Base-by-base conservation (phyloP, 2,888 invertebrate species). In the Agrenia bidenticulata region DNA sequence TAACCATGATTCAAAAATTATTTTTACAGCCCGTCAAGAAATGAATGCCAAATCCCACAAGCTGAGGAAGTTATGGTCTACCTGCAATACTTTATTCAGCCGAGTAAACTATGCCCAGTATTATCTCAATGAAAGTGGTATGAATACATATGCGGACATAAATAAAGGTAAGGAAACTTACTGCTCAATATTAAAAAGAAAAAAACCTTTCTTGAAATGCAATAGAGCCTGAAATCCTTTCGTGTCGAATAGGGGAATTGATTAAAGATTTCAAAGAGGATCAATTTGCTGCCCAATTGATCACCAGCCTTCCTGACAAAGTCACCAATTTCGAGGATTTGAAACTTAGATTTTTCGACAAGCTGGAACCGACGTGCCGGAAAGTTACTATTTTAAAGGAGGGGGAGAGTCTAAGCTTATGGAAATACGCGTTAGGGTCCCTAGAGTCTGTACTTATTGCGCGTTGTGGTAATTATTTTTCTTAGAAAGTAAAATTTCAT, bases 381-480 rank as follows among this genome's bases (percentile, higher is more conserved):
- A 50, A 59, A 32, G 67, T 69, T 0, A 69, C 66, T 41, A 56
- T 73, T 15, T 70, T 72, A 17, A 68, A 67, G 49, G 67, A 69
- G 11, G 70, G 68, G 11, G 74, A 74, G 42, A 49, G 21, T 17
- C 54, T 74, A 39, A 65, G 67, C n/a, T 23, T 74, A 15, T 70
- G 70, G 67, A 74, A 74, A 32, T 73, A 73, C 45, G 41, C 68
- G 2, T 49, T 73, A 19, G 74, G 74, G 17, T 45, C 58, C 19
- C n/a, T 58, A 24, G 45, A 58, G 17, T 42, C 58, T 2, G 23
- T 26, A 2, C 19, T 58, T 2, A 54, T 64, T 13, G 54, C 64
- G 4, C 24, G 49, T 24, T 64, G 64, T 45, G 64, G 64, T 64
- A 54, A n/a, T n/a, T n/a, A 11, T 39, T 9, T 9, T 39, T 9